A percentile compares a stretch with the other conserved stretches of the same genome.
Conservation (phyloP, 2,888 invertebrate genomes). For the Eutolmus rufibarbis region DNA sequence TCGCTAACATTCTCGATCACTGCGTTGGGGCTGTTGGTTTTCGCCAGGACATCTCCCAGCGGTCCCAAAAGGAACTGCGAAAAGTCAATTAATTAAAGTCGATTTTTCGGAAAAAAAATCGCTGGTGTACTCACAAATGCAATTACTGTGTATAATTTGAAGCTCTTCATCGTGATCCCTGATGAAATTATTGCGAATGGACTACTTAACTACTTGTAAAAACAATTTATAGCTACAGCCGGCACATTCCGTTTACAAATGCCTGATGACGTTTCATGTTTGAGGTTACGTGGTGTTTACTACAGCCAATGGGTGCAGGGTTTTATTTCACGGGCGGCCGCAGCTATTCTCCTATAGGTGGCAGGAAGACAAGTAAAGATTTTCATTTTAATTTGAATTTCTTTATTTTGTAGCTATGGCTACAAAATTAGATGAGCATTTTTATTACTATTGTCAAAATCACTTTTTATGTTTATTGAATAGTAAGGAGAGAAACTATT, state of each 20-base stretch:
- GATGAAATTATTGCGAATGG: not conserved
- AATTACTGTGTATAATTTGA: constrained; percentile 6
- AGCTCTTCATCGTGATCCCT: not conserved
- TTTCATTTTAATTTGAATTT: not conserved
- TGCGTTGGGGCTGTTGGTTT: constrained; percentile 50
- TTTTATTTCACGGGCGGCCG: not conserved
- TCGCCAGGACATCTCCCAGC: constrained; percentile 33
- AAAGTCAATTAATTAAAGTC: not conserved
- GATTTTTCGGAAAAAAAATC: not conserved
- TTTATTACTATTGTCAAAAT: not conserved
- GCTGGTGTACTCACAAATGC: constrained; percentile 8
- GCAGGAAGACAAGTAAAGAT: not conserved
- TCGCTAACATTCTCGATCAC: constrained; percentile 72
- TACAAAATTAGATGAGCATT: not conserved
- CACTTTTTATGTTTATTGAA: no score
- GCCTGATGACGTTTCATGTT: constrained; percentile 25
- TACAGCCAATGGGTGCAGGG: not conserved
- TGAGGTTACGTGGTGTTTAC: constrained; percentile 16
- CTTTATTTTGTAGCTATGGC: not conserved
- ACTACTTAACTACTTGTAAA: constrained; percentile 9
- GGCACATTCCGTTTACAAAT: constrained; percentile 16
- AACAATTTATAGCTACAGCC: constrained; percentile 1
- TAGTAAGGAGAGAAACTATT: no score
- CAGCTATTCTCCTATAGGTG: not conserved
- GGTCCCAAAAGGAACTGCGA: constrained; percentile 35